These are phyloP conservation scores for Cladorhizidae sp. DNA, from an alignment of 37 sponge, comb jelly and placozoan species.

Conservation along the genomic window DNA sequence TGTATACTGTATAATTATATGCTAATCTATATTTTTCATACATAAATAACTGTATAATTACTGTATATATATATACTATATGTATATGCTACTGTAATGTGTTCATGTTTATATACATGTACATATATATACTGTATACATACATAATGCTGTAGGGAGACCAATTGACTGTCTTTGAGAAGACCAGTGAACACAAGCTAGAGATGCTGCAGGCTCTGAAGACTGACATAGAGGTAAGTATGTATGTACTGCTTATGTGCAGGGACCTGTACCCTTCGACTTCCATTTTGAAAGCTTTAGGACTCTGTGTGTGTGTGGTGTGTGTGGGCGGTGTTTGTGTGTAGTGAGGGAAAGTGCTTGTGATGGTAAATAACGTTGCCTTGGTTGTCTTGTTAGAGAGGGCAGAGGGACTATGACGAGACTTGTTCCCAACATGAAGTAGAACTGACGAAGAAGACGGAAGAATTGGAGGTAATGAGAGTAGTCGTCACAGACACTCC, in stretches of 20 bases:
- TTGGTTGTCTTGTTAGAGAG: conserved; percentile 5
- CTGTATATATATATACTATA: background rate
- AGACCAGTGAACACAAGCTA: conserved; percentile 19
- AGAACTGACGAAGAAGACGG: background rate
- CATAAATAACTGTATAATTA: background rate
- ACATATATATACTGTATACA: background rate
- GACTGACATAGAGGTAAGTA: conserved; percentile 32
- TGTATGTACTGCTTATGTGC: background rate
- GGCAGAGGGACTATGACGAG: conserved; percentile 40
- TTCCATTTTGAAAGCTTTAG: too few relatives aligned
- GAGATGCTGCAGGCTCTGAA: conserved; percentile 38
- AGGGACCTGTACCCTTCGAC: too few relatives aligned
- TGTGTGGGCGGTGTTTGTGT: too few relatives aligned
- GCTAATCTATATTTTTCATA: background rate
- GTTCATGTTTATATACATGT: too few relatives aligned
- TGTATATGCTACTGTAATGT: background rate
- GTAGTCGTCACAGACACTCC: too few relatives aligned
- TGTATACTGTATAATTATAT: background rate
- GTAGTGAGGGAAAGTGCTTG: too few relatives aligned
- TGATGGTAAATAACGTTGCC: background rate
- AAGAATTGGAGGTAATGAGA: conserved; percentile 23
- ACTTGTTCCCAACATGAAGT: conserved; percentile 27
- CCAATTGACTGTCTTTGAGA: conserved; percentile 30
- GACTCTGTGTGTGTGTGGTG: background rate
- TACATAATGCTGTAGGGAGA: conserved; percentile 18